Evolutionary conservation across 1,140 invertebrate genomes (phyloP).

Genomic region (Drosophila pseudoobscura): DNA sequence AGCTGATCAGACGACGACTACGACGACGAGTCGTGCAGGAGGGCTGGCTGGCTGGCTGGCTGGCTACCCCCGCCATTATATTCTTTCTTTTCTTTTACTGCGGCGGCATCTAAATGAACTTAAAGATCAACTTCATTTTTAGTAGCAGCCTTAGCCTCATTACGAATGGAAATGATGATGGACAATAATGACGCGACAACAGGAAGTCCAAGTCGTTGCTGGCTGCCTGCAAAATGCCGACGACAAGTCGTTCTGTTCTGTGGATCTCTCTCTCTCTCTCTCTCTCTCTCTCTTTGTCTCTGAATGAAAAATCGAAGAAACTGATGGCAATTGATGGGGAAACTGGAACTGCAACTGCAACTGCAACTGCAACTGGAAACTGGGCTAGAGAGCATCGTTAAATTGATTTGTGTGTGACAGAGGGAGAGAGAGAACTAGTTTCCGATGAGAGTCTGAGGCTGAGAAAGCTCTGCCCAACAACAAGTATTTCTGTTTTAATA

Average conservation of each 20-base stretch:
- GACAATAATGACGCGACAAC: slow-evolving; percentile 82
- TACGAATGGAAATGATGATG: slow-evolving; percentile 82
- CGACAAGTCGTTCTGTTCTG: slow-evolving; percentile 40
- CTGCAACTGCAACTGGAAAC: slow-evolving; percentile 2
- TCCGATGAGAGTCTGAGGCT: slow-evolving; percentile 41
- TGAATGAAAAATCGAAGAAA: slow-evolving; percentile 45
- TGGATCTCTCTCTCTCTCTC: slow-evolving; percentile 6
- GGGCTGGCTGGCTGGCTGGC: slow-evolving; percentile 28
- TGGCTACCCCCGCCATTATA: slow-evolving; percentile 47
- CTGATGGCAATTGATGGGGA: slow-evolving; percentile 25
- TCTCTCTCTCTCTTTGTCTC: slow-evolving; percentile 13
- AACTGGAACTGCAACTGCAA: no score
- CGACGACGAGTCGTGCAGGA: slow-evolving; percentile 9
- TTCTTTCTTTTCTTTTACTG: slow-evolving; percentile 24
- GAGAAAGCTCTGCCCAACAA: slow-evolving; percentile 48
- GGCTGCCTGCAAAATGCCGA: slow-evolving; percentile 25
- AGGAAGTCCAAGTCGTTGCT: slow-evolving; percentile 69
- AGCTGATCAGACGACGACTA: slow-evolving; percentile 57
- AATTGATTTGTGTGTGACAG: slow-evolving; percentile 75
- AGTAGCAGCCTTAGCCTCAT: slow-evolving; percentile 63
- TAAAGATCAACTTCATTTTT: slow-evolving; percentile 74
- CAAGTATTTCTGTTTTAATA: slow-evolving; percentile 65
- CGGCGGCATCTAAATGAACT: slow-evolving; percentile 79
- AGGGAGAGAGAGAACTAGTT: slow-evolving; percentile 51
- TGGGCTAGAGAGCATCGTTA: slow-evolving; percentile 76